Evolutionary conservation across 2,888 invertebrate genomes (phyloP).

Genomic region (Luffia ferchaultella): DNA sequence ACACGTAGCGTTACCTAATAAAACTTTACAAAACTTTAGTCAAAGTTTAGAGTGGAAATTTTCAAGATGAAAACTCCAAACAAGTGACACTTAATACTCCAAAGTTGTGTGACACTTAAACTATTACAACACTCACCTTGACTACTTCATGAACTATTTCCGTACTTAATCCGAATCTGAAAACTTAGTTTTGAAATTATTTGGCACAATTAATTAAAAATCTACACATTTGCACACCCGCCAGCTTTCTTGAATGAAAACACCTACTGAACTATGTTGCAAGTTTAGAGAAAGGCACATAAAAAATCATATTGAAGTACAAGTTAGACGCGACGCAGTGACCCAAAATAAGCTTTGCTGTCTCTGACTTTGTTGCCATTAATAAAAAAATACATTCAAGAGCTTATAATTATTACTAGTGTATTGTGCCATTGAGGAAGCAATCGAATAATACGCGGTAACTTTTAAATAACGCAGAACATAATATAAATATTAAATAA

Average conservation of each 20-base stretch:
- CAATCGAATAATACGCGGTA: too few relatives aligned
- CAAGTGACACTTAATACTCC: conserved; percentile 41
- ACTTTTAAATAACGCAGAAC: too few relatives aligned
- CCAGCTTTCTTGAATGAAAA: conserved; percentile 65
- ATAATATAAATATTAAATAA: too few relatives aligned
- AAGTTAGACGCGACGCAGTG: conserved; percentile 61
- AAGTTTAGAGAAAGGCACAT: conserved; percentile 67
- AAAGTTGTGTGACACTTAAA: conserved; percentile 31
- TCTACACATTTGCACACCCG: conserved; percentile 57
- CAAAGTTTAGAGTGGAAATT: conserved; percentile 65
- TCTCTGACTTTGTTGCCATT: conserved; percentile 43
- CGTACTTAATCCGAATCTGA: conserved; percentile 26
- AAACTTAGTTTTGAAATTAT: conserved; percentile 29
- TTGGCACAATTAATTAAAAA: neutral
- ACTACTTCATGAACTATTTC: conserved; percentile 52
- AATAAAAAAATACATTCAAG: too few relatives aligned
- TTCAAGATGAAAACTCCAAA: conserved; percentile 64
- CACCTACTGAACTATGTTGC: conserved; percentile 54
- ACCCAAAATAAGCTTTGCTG: conserved; percentile 62
- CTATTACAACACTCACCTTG: conserved; percentile 54
- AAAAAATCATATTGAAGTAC: conserved; percentile 58
- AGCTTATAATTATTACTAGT: too few relatives aligned
- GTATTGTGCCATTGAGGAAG: too few relatives aligned
- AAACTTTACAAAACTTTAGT: conserved; percentile 40
- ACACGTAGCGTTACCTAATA: neutral